Conservation (phyloP, 1,140 invertebrate species). For the Rhyacophila brunnea region DNA sequence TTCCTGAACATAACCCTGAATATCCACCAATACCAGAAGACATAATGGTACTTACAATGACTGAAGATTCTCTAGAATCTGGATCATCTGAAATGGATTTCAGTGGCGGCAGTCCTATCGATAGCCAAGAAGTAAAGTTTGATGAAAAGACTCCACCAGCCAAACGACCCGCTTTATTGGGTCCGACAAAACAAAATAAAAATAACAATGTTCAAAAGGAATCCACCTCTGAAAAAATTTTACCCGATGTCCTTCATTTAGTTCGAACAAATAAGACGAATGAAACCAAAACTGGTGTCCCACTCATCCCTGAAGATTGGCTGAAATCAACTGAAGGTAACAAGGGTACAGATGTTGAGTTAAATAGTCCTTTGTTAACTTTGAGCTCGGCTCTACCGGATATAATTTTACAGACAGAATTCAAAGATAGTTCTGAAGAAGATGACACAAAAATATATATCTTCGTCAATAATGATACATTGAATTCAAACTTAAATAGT, state of each 20-base stretch:
- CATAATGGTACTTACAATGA: slow-evolving; percentile 28
- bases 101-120: slow-evolving; percentile 19
- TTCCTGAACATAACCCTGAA: slow-evolving; percentile 41
- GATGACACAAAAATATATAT: slow-evolving; percentile 32
- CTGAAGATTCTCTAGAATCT: slow-evolving; percentile 31
- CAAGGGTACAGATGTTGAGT: slow-evolving; percentile 1
- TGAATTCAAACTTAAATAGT: slow-evolving; percentile 4
- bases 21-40: slow-evolving; percentile 45
- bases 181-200: slow-evolving; percentile 13
- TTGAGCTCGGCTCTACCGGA: slow-evolving; percentile 22
- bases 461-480: slow-evolving; percentile 25
- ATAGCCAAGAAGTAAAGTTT: slow-evolving; percentile 18
- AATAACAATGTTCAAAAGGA: slow-evolving; percentile 13
- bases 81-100: slow-evolving; percentile 29
- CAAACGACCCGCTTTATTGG: slow-evolving; percentile 16
- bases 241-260: slow-evolving; percentile 27
- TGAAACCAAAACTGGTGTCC: background rate
- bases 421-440: slow-evolving; percentile 21
- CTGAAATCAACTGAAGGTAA: slow-evolving; percentile 23
- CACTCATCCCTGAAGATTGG: slow-evolving; percentile 28
- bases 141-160: slow-evolving; percentile 26
- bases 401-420: slow-evolving; percentile 17
- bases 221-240: slow-evolving; percentile 23
- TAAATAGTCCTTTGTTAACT: slow-evolving; percentile 24
- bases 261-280: slow-evolving; percentile 21